Evolutionary conservation across 2,113 vertebrate species (phyloP), one percentile per base, ranked within the genome.

Genomic region (Glaucomys volans): DNA sequence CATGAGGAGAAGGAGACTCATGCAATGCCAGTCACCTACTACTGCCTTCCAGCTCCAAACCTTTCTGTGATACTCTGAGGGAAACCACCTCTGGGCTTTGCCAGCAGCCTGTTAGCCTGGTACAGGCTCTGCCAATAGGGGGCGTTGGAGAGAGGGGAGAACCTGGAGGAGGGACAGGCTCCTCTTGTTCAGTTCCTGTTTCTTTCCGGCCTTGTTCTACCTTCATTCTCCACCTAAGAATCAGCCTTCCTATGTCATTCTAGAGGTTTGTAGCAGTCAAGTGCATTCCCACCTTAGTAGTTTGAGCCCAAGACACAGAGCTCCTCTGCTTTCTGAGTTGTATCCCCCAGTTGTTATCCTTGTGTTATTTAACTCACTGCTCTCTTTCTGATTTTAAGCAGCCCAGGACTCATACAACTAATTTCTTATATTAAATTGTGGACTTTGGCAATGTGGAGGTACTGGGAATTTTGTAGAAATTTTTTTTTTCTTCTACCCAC

Each of bases 261-360:
- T 12, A 42, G 30, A 44, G 17, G 32, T 50, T 6, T 72, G 71
- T 3, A 35, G 67, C 40, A n/a, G 59, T 35, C 13, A 11, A 47
- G 11, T 2, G 0, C 32, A 42, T 54, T 26, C 52, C 20, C 0
- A 24, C 1, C 1, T 40, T 64, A 17, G 14, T 35, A 35, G 8
- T n/a, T 50, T 40, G 57, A 93, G 44, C 24, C 54, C 32, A 66
- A 52, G 6, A n/a, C 54, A 8, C 0, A 1, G 9, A 40, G 22
- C 8, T 28, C 14, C 18, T 47, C 42, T 10, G 44, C 13, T 71
- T 74, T 44, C 16, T 35, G 75, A 35, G 16, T 17, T 35, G 26
- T 52, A 59, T 50, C 9, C 30, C 32, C 4, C n/a, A 52, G 40
- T 20, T 59, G 52, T 14, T 74, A 28, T 64, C 24, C 24, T 69